Base-by-base conservation (phyloP, 2,113 vertebrate genomes). In the Anarrhichthys ocellatus region DNA sequence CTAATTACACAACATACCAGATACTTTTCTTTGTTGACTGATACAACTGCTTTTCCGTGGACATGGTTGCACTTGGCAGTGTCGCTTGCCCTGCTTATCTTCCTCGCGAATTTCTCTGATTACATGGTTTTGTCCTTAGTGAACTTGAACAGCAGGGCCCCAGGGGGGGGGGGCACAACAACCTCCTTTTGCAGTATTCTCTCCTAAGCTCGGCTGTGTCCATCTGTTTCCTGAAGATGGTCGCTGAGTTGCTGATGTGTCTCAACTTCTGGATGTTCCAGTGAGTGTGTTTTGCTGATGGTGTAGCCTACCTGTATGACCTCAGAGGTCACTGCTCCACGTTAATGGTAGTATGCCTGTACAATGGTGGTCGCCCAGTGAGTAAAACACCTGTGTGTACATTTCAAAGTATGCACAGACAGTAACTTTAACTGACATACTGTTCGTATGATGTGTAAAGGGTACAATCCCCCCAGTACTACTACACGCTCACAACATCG, bases 251-350 rank as follows among this genome's bases (percentile, higher is more conserved):
- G 29, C 22, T 17, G 18, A 7, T 42, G 52, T 73, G 24, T 46
- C 38, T 56, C 14, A 72, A 40, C 52, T 1, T 40, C 14, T 40
- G 27, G 3, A 32, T 34, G 17, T 61, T 15, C 27, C 56, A 61
- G 38, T 40, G 10, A 0, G 34, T 63, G 36, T 52, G 42, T 4
- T 6, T 58, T 32, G 34, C 10, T 10, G 22, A 6, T 32, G 34
- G 2, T 29, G 20, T 11, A 17, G 24, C 6, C 40, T 42, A 95
- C 77, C 83, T 96, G 22, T 96, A 91, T 11, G 95, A 93, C 4
- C 89, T 96, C 50, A 89, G 95, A 9, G 96, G 6, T 34, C 24
- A 34, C 32, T 27, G 11, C 38, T 54, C 48, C 10, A 4, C 29
- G 27, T 27, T 6, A 2, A 27, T 11, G 11, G 22, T 44, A 10